Evolutionary conservation across 1,140 invertebrate species (phyloP), one percentile per base, ranked within the genome.

Genomic region (Drosophila ananassae): DNA sequence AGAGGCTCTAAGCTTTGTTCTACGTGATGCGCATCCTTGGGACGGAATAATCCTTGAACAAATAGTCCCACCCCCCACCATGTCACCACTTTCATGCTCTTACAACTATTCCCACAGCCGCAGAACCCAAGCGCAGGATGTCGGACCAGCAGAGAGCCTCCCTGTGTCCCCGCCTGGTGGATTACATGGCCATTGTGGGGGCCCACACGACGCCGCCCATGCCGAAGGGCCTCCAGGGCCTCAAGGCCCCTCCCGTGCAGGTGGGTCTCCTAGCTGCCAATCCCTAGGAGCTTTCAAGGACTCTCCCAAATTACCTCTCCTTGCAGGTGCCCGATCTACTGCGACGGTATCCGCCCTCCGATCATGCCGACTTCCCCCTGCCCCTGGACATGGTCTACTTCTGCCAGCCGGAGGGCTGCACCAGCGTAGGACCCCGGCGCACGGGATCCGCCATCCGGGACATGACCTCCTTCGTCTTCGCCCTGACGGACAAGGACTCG

Each of bases 381-480:
- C 98, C 99, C 1, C 93, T 98, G 80, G 99, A 99, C 93, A 98
- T 99, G 94, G 98, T 99, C 6, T 99, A 98, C 91, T 99, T 99
- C 93, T 99, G 99, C 92, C 99, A 99, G 92, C 99, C 99, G 0
- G 99, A 99, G 93, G 99, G 99, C 51, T 99, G 98, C 90, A 95
- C 97, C 59, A 98, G 95, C 73, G 96, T 98, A 47, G 98, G 97
- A 24, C 97, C 97, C 2, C 95, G 97, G 89, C 94, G 97, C 71
- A 96, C 96, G 47, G 91, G 90, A 13, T 90, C 91, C 6, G 96
- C 96, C 47, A 92, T 96, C 22, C 93, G 98, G 56, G 98, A 99
- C 92, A 96, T 97, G 25, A 97, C 97, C 34, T 99, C 98, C 21
- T 99, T 99, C 93, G 98, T 99, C 6, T 99, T 99, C 91, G 98